A percentile compares a stretch with the other conserved stretches of the same genome.
These are phyloP conservation scores for Tiaroga cobitis DNA, from an alignment of 2,797 vertebrate species.

Conservation along the genomic window DNA sequence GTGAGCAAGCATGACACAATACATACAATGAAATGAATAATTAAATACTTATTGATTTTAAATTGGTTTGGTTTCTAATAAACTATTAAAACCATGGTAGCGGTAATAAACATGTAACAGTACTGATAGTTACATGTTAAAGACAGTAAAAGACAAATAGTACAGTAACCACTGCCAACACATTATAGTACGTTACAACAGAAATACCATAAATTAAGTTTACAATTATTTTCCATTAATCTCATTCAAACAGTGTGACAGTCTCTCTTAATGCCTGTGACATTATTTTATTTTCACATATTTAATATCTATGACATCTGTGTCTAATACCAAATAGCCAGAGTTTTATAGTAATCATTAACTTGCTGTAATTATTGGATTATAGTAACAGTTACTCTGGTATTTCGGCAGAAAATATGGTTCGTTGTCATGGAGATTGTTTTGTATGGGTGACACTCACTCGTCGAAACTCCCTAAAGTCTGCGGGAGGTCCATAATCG, in stretches of 20 bases:
- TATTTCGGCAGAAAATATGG: background rate
- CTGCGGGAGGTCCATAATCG: constrained; percentile 31
- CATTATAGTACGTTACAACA: background rate
- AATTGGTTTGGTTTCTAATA: background rate
- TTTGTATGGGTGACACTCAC: constrained; percentile 62
- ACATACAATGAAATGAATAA: background rate
- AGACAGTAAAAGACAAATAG: too few relatives aligned
- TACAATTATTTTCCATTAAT: background rate
- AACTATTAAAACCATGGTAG: background rate
- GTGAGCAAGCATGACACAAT: background rate
- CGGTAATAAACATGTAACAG: too few relatives aligned
- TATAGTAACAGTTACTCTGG: background rate
- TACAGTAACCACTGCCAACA: background rate
- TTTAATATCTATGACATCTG: background rate
- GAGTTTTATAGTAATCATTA: background rate
- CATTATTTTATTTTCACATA: background rate
- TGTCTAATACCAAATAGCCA: background rate
- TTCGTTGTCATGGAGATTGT: background rate
- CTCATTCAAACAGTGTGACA: background rate
- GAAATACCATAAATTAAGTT: background rate
- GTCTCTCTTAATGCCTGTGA: background rate
- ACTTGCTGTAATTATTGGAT: too few relatives aligned
- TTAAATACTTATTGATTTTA: background rate
- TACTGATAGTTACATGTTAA: too few relatives aligned
- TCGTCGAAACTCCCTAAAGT: constrained; percentile 52